Base-by-base conservation (phyloP, 92 coral and sea anemone species). In the Siderastrea radians region DNA sequence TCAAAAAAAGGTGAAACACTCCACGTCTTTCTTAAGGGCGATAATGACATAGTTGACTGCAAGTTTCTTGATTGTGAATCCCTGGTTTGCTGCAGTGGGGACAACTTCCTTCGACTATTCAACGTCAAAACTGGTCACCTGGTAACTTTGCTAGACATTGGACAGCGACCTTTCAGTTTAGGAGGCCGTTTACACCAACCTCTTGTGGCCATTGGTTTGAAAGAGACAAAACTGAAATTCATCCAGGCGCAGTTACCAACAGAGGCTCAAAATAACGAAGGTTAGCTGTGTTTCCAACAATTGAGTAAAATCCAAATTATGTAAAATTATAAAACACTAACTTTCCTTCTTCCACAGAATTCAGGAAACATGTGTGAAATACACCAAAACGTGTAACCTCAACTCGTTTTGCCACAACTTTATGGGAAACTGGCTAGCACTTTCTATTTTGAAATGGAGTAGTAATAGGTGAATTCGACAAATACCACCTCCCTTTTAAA, bases 171-270 rank as follows among this genome's bases (percentile, higher is more conserved):
- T 0, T 8, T 5, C 55, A 0, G 48, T 69, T 45, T 81, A 10
- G 85, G 77, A 55, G 57, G 68, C 1, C 68, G 85, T 69, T 0
- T 81, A 44, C 9, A 17, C 47, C 44, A 43, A 4, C 45, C 65
- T 68, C 68, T 81, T 6, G 85, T 81, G 3, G 85, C 67, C 67
- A 16, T 81, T 68, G 85, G 85, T 3, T 44, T 81, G 14, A 12
- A 17, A 1, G 45, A n/a, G 0, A 49, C 53, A 53, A 67, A 43
- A 54, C 3, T 81, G 50, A 81, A 81, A 68, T 68, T 68, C 68
- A 6, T 81, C 7, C 85, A 12, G 14, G 77, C 54, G 7, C 3
- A 52, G 54, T 45, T 81, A 47, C 76, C 85, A 68, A 16, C 38
- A 1, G 82, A 61, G 13, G 13, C 45, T 7, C 2, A 60, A 60